Conservation (phyloP, 37 sponge, comb jelly and placozoan genomes). For the Halisarca cf. caerulea region DNA sequence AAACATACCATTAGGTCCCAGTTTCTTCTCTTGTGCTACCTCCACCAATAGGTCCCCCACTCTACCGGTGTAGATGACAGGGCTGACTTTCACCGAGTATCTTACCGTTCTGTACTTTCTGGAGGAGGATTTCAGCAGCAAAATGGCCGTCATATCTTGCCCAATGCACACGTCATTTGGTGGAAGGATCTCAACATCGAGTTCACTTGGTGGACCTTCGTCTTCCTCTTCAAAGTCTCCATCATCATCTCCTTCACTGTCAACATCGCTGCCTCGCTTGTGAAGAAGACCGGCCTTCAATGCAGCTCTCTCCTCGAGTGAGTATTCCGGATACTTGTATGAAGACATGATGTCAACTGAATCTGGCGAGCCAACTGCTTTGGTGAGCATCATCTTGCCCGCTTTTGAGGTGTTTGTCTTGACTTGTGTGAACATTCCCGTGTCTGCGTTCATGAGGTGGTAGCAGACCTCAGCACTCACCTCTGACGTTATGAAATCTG, state of each 20-base stretch:
- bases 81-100: background rate
- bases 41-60: background rate
- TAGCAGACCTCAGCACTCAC: constrained; percentile 91
- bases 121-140: background rate
- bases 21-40: background rate
- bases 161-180: constrained; percentile 6
- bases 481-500: constrained; percentile 77
- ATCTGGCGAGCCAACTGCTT: constrained; percentile 60
- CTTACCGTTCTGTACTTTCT: constrained; percentile 22
- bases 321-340: constrained; percentile 88
- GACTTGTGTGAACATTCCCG: constrained; percentile 43
- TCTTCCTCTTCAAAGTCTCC: background rate
- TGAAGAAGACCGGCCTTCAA: constrained; percentile 9
- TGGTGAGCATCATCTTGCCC: constrained; percentile 82
- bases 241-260: background rate
- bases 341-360: constrained; percentile 78
- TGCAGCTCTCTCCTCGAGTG: constrained; percentile 70
- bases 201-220: constrained; percentile 23
- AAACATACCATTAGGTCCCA: constrained; percentile 10
- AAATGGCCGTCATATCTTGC: background rate
- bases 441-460: constrained; percentile 7
- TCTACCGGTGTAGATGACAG: constrained; percentile 41
- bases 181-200: constrained; percentile 36
- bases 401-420: constrained; percentile 49
- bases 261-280: background rate